Evolutionary conservation across 2,113 vertebrate genomes (phyloP), one percentile per base, ranked within the genome.

Genomic region (Rhynchomys soricoides): DNA sequence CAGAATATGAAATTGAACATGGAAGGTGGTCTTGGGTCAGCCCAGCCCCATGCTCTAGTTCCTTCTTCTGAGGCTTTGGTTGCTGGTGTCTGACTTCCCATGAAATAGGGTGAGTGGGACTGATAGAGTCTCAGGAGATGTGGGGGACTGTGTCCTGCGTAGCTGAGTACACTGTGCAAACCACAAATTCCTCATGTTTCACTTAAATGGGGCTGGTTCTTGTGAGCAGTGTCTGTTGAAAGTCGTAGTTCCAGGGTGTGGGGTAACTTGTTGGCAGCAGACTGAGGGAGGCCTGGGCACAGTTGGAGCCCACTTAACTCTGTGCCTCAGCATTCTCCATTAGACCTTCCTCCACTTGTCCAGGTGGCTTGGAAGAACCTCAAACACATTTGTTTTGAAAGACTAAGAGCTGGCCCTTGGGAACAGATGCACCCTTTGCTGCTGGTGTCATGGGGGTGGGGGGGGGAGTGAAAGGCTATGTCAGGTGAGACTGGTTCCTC

Each of bases 191-290:
- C 78, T 71, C 40, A 31, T 34, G 81, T 64, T 87, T 79, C 55
- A 13, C 79, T 71, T 83, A 57, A 89, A 13, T 89, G 43, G 79
- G 21, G 45, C 78, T 62, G 68, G 78, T 89, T 83, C 91, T 95
- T 93, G 77, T 92, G 94, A 97, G 93, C 85, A 22, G 0, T 59
- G 34, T 94, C 93, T 95, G 89, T 96, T 86, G 74, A 62, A 91
- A 90, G 93, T 24, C 66, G 62, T 89, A 73, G 68, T 52, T 13
- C 19, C 21, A 78, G 90, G 91, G 74, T 89, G 77, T 45, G 43
- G 45, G 59, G 81, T 68, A 71, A 55, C 88, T 85, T 45, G 11
- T 45, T 66, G 57, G 64, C 29, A 90, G 87, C 45, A 34, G 88
- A 62, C 70, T 43, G 50, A 92, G 89, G 83, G 92, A 87, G 90